Percentiles rank a stretch among this genome's conserved stretches.
Conservation (phyloP, 2,797 vertebrate species). For the Helostoma temminkii region DNA sequence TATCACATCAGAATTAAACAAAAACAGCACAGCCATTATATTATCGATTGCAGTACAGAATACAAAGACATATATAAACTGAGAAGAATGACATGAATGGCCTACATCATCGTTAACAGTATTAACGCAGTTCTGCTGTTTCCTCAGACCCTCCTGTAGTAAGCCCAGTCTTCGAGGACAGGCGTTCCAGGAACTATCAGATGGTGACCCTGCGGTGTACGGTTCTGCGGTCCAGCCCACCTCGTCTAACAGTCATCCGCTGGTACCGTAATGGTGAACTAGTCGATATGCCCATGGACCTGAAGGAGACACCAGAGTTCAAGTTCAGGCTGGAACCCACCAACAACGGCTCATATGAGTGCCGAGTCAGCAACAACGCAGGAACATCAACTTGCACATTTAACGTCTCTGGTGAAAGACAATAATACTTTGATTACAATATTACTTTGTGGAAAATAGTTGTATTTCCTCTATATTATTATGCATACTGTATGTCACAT, state of each 20-base stretch:
- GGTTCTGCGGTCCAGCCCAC: slow-evolving; percentile 91
- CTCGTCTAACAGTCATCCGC: slow-evolving; percentile 87
- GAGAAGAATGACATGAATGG: too few relatives aligned
- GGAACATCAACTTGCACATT: slow-evolving; percentile 91
- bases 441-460: too few relatives aligned
- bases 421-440: too few relatives aligned
- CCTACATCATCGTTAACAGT: not conserved
- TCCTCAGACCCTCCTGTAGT: slow-evolving; percentile 90
- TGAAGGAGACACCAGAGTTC: slow-evolving; percentile 89
- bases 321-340: slow-evolving; percentile 89
- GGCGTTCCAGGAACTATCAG: slow-evolving; percentile 88
- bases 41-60: too few relatives aligned
- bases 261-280: slow-evolving; percentile 91
- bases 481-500: too few relatives aligned
- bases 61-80: too few relatives aligned
- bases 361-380: slow-evolving; percentile 91
- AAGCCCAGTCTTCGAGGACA: slow-evolving; percentile 90
- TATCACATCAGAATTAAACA: too few relatives aligned
- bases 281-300: slow-evolving; percentile 83
- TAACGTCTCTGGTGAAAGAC: slow-evolving; percentile 91
- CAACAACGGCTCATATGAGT: slow-evolving; percentile 92
- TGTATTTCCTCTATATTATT: too few relatives aligned
- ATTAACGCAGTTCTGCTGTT: not conserved
- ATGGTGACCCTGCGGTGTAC: slow-evolving; percentile 89
- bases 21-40: too few relatives aligned